Conservation (phyloP, 2,888 invertebrate species). For the Oscheius onirici region DNA sequence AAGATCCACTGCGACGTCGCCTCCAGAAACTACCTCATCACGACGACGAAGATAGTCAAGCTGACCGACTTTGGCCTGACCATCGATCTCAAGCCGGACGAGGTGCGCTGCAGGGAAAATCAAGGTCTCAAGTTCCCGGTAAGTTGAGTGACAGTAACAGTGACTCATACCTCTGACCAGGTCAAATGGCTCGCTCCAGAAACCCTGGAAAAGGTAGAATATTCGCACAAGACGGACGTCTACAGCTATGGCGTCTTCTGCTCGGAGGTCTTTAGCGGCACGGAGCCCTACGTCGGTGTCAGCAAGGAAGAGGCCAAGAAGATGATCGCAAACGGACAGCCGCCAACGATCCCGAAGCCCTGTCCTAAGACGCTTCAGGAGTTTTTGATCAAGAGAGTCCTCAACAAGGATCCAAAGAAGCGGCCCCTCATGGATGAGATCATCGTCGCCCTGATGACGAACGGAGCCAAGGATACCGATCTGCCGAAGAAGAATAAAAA, state of each 20-base stretch:
- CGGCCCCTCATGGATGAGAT: neutral
- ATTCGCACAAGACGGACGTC: slow-evolving; percentile 42
- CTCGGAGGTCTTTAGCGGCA: slow-evolving; percentile 38
- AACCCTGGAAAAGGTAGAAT: slow-evolving; percentile 24
- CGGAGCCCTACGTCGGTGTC: neutral
- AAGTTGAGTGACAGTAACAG: neutral
- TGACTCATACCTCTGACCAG: slow-evolving; percentile 23
- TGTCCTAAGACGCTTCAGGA: slow-evolving; percentile 30
- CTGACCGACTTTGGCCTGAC: slow-evolving; percentile 49
- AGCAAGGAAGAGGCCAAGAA: neutral
- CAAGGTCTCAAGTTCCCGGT: neutral
- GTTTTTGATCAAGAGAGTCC: neutral
- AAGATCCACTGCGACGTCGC: slow-evolving; percentile 11
- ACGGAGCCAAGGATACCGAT: neutral
- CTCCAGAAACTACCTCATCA: slow-evolving; percentile 16
- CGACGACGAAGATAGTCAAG: slow-evolving; percentile 29
- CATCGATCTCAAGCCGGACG: slow-evolving; percentile 20
- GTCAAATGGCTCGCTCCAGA: slow-evolving; percentile 48
- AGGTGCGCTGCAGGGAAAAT: neutral
- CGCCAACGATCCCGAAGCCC: slow-evolving; percentile 13
- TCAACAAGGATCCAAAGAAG: neutral
- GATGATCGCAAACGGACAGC: neutral
- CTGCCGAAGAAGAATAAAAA: neutral
- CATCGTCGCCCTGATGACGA: neutral
- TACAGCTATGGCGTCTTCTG: slow-evolving; percentile 48